A percentile compares a stretch with the other conserved stretches of the same genome.
These are phyloP conservation scores for Cerastis rubricosa DNA, from an alignment of 2,888 invertebrate genomes.

Conservation along the genomic window DNA sequence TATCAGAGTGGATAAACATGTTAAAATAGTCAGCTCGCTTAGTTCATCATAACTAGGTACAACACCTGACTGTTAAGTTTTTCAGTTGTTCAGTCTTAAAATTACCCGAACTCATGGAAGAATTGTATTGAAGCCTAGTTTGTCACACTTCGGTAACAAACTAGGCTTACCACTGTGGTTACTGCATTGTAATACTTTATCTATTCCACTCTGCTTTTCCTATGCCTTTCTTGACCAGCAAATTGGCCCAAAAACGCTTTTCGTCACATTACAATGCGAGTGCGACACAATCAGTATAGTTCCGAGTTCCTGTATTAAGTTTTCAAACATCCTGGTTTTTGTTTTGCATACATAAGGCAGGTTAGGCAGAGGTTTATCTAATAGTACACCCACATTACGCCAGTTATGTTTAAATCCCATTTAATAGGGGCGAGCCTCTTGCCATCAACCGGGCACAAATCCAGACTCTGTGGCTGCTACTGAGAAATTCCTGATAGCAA, in stretches of 20 bases:
- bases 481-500: no score
- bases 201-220: neutral
- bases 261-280: neutral
- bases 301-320: neutral
- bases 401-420: no score
- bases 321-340: conserved; percentile 13
- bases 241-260: neutral
- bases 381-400: no score
- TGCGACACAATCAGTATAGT: neutral
- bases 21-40: neutral
- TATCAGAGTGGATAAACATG: neutral
- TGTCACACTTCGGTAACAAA: neutral
- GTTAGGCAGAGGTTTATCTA: no score
- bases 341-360: conserved; percentile 19
- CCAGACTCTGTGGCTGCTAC: no score
- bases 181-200: neutral
- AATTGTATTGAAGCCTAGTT: no score
- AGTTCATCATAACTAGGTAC: conserved; percentile 11
- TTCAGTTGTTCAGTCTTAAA: neutral
- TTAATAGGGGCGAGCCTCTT: no score
- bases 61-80: no score
- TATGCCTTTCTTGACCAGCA: neutral
- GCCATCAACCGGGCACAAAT: no score
- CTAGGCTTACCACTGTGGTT: neutral
- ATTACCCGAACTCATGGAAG: neutral